A percentile compares a stretch with the other conserved stretches of the same genome.
Evolutionary conservation across 2,797 vertebrate species (phyloP).

Genomic region (Pelodytes ibericus): DNA sequence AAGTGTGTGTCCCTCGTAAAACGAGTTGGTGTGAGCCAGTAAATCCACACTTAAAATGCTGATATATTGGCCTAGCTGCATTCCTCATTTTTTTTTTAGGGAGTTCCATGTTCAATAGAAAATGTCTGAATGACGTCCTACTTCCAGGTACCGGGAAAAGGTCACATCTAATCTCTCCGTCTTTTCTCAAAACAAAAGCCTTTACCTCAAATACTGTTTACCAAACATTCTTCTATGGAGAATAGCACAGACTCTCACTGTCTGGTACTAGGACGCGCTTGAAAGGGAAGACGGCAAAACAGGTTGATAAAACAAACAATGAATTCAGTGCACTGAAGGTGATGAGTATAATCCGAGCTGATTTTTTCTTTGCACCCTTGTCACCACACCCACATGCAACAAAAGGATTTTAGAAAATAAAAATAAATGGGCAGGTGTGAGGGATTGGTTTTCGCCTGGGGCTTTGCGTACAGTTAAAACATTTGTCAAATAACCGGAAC

Average conservation of each 20-base stretch:
- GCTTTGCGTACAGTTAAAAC: no score
- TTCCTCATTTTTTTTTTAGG: no score
- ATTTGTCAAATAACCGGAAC: no score
- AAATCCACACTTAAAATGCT: no score
- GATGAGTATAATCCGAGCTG: background rate
- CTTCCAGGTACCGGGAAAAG: conserved; percentile 32
- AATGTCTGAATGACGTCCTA: background rate
- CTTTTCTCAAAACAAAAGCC: conserved; percentile 17
- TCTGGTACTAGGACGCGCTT: background rate
- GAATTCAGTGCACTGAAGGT: background rate
- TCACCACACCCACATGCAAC: background rate
- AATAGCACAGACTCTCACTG: background rate
- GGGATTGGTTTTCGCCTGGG: no score
- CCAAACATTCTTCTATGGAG: conserved; percentile 4
- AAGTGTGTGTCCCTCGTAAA: no score
- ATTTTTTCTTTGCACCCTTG: no score
- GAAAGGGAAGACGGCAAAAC: background rate
- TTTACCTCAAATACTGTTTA: conserved; percentile 20
- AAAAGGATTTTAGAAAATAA: background rate
- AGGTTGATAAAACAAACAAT: background rate
- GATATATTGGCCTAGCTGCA: no score
- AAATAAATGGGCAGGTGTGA: no score
- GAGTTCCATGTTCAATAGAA: background rate
- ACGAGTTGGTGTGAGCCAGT: no score
- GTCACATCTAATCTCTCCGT: conserved; percentile 33